These are phyloP conservation scores for Anoplopoma fimbria DNA, from an alignment of 2,113 vertebrate genomes.

Conservation along the genomic window DNA sequence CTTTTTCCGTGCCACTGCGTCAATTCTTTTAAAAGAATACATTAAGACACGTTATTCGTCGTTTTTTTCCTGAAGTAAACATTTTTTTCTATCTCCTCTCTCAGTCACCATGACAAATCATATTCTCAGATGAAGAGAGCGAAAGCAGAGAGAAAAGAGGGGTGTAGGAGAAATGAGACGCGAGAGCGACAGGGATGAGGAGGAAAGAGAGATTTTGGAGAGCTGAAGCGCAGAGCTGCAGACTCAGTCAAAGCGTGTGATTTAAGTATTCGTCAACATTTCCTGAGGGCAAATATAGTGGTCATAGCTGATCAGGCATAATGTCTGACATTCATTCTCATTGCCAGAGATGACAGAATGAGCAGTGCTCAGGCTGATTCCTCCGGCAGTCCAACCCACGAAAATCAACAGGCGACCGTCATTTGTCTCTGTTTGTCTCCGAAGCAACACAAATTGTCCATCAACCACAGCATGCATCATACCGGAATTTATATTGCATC, in stretches of 20 bases:
- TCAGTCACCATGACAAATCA: constrained; percentile 86
- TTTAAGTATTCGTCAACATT: constrained; percentile 79
- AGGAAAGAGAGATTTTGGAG: constrained; percentile 63
- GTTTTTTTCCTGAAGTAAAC: constrained; percentile 80
- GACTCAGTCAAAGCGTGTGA: constrained; percentile 74
- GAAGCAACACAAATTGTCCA: constrained; percentile 58
- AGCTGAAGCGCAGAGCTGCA: constrained; percentile 64
- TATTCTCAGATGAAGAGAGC: constrained; percentile 81
- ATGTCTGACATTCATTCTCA: constrained; percentile 80
- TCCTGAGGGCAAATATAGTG: constrained; percentile 74
- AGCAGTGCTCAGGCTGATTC: constrained; percentile 59
- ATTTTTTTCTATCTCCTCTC: constrained; percentile 80
- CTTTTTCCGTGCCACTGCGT: constrained; percentile 86
- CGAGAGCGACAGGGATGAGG: constrained; percentile 46
- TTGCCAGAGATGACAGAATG: constrained; percentile 77
- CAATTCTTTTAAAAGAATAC: constrained; percentile 88
- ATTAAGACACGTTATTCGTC: constrained; percentile 83
- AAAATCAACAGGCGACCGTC: constrained; percentile 64
- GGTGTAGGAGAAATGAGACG: constrained; percentile 42
- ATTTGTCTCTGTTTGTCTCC: constrained; percentile 66
- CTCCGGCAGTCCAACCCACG: constrained; percentile 32
- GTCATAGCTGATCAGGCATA: constrained; percentile 81
- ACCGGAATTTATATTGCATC: constrained; percentile 41
- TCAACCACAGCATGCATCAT: constrained; percentile 53
- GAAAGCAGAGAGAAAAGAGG: constrained; percentile 50